Base-by-base conservation (phyloP, 37 sponge, comb jelly and placozoan genomes). In the Spongilla lacustris region DNA sequence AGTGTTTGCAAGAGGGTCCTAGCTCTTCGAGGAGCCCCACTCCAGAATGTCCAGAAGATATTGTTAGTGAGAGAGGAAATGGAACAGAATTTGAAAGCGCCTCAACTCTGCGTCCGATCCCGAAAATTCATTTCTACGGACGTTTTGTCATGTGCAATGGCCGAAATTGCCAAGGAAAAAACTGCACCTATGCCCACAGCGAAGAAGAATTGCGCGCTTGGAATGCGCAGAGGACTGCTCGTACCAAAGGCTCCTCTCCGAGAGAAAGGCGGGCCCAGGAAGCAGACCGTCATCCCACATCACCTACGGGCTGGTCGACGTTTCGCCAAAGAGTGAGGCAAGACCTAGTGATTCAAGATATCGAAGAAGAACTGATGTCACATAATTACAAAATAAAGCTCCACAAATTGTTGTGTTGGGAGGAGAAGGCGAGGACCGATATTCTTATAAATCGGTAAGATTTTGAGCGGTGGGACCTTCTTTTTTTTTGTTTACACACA, bases 381-480 rank as follows among this genome's bases (percentile, higher is more conserved):
- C 76, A 74, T 4, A 93, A 80, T 67, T 93, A 93, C 73, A 84
- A 71, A 50, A 80, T 85, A 28, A 91, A 78, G 35, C 90, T 94
- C 50, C 94, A 94, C 67, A 88, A 88, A 35, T 74, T 93, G n/a
- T 67, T 93, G 13, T 90, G 89, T 81, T 87, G 91, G 87, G 94
- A 93, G 66, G 94, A 93, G 58, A 49, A 81, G 49, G 91, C 90
- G 58, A 91, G 90, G 37, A 78, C 73, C 2, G 38, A 71, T 23
- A 71, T 87, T 13, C 74, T 93, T 12, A 69, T 67, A 33, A 34
- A 83, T 19, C 82, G 80, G 90, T 93, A 78, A 31, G 70, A 24
- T 58, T 1, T 58, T 1, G 58, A 17, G 58, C 58, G 19, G 26
- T 4, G n/a, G n/a, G n/a, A n/a, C n/a, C n/a, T n/a, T n/a, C n/a